phyloP scores from a whole-genome alignment of 2,888 invertebrate species.

The Penaeus monodon region DNA sequence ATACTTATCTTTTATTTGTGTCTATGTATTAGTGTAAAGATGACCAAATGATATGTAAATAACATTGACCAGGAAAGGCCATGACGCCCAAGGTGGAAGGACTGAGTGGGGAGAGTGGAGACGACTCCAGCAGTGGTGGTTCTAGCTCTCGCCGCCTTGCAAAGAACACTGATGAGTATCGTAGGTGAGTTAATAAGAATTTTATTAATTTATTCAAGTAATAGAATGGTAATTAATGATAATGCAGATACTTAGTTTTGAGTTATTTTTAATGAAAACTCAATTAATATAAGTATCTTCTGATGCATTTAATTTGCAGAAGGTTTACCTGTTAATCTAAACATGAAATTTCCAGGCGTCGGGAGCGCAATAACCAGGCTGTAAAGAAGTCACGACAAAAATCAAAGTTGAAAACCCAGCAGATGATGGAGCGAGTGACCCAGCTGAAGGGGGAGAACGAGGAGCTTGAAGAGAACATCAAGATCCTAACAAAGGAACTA shows the following conservation, averaged over 20 bases:
- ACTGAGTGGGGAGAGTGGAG: conserved; percentile 38
- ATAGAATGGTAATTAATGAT: not conserved
- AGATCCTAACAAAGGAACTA: conserved; percentile 83
- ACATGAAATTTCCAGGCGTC: conserved; percentile 31
- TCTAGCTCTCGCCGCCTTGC: conserved; percentile 20
- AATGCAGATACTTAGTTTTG: too few species aligned
- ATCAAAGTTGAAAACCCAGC: conserved; percentile 78
- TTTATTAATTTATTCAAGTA: not conserved
- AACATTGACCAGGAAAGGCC: not conserved
- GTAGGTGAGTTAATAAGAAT: conserved; percentile 30
- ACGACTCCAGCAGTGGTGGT: conserved; percentile 16
- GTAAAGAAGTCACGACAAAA: conserved; percentile 86
- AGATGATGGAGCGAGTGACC: conserved; percentile 81
- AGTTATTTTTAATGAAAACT: too few species aligned
- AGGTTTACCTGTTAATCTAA: too few species aligned
- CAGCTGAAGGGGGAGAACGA: conserved; percentile 84
- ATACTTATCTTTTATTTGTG: too few species aligned
- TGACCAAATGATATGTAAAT: too few species aligned
- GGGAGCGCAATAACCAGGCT: conserved; percentile 86
- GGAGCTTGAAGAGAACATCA: conserved; percentile 83
- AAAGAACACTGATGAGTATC: conserved; percentile 51
- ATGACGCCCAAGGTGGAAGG: conserved; percentile 52
- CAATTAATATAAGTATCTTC: too few species aligned
- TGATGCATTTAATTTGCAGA: too few species aligned
- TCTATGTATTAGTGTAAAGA: too few species aligned